Percentiles rank a stretch among this genome's conserved stretches.
These are phyloP conservation scores for Ctenoplectra terminalis DNA, from an alignment of 1,140 invertebrate species.

Conservation along the genomic window DNA sequence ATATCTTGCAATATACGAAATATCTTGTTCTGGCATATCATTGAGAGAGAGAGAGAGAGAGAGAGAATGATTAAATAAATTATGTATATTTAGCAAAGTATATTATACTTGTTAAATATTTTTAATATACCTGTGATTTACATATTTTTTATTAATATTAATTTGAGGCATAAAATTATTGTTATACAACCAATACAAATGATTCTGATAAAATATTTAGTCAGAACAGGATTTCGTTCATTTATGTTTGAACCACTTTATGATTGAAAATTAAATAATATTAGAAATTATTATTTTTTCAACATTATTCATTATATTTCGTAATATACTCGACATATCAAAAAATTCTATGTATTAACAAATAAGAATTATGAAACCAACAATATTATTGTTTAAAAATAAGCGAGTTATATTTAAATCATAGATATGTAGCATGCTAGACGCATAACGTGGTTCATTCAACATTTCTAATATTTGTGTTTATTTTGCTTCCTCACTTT, in stretches of 20 bases:
- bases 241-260: constrained; percentile 41
- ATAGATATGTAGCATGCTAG: neutral
- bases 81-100: neutral
- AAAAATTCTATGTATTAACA: neutral
- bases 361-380: neutral
- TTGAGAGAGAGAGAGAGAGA: neutral
- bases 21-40: constrained; percentile 27
- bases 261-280: constrained; percentile 10
- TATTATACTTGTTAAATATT: neutral
- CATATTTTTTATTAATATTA: neutral
- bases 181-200: neutral
- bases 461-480: constrained; percentile 33
- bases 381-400: neutral
- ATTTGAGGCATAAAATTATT: neutral
- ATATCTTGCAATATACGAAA: neutral
- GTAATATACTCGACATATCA: too few relatives aligned
- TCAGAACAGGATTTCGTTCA: constrained; percentile 41
- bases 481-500: constrained; percentile 49
- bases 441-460: constrained; percentile 47
- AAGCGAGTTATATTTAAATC: neutral
- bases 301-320: too few relatives aligned
- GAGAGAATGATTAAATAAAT: too few relatives aligned
- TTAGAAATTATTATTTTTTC: neutral
- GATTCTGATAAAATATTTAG: neutral
- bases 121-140: neutral